These are phyloP conservation scores for Chelonus formosanus DNA, from an alignment of 2,888 invertebrate genomes.

Conservation along the genomic window DNA sequence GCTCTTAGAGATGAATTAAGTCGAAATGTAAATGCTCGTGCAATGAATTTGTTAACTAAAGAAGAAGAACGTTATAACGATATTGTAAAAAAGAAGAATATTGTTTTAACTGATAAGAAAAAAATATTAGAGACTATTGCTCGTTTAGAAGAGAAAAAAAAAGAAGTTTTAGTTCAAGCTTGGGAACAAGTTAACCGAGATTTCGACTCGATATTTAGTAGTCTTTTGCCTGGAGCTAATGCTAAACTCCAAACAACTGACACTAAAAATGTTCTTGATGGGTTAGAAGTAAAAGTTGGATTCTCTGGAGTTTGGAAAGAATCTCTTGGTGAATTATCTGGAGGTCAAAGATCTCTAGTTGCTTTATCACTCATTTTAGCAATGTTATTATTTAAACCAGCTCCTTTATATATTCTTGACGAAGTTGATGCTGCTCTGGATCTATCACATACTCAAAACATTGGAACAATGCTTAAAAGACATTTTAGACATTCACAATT, in stretches of 20 bases:
- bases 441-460: constrained; percentile 98
- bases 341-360: constrained; percentile 95
- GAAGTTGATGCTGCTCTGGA: constrained; percentile 99
- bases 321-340: constrained; percentile 92
- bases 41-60: constrained; percentile 85
- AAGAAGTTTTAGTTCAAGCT: constrained; percentile 80
- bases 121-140: constrained; percentile 82
- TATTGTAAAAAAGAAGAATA: constrained; percentile 75
- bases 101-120: constrained; percentile 78
- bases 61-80: constrained; percentile 84
- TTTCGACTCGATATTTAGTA: constrained; percentile 93
- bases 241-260: constrained; percentile 84
- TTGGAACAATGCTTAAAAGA: constrained; percentile 90
- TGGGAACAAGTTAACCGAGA: constrained; percentile 89
- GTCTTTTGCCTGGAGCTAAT: constrained; percentile 88
- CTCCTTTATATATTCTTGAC: constrained; percentile 97
- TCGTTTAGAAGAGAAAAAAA: constrained; percentile 91
- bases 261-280: constrained; percentile 80
- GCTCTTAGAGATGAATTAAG: constrained; percentile 75
- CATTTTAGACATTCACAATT: constrained; percentile 95
- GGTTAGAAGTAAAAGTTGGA: constrained; percentile 89
- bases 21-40: constrained; percentile 79
- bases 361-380: constrained; percentile 95
- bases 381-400: constrained; percentile 96
- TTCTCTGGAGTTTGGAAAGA: constrained; percentile 97